phyloP scores from a whole-genome alignment of 2,888 invertebrate genomes.

The Epinotia demarniana region DNA sequence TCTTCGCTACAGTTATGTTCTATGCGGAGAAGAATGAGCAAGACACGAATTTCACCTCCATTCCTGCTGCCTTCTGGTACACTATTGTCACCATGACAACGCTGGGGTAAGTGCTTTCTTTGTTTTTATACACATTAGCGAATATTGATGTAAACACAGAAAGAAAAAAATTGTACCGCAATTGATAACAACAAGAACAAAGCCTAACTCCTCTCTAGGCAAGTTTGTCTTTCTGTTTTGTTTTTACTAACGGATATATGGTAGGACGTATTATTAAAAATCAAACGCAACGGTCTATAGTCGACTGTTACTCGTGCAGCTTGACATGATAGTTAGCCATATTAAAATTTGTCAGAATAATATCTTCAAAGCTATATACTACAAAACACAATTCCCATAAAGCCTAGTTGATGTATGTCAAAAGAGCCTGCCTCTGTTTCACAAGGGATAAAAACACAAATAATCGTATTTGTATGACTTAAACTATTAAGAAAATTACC shows the following conservation, averaged over 20 bases:
- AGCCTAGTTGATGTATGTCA: background rate
- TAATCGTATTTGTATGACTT: background rate
- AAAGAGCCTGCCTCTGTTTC: background rate
- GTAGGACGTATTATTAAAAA: no score
- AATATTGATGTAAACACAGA: background rate
- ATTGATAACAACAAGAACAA: background rate
- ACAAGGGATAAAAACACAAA: background rate
- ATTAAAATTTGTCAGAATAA: no score
- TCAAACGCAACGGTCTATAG: no score
- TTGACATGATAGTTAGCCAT: no score
- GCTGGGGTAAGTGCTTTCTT: constrained; percentile 92
- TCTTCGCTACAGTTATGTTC: constrained; percentile 99
- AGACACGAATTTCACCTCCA: constrained; percentile 99
- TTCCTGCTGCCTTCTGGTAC: constrained; percentile 99
- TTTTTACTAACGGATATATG: background rate
- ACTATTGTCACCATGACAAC: constrained; percentile 99
- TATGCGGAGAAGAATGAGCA: constrained; percentile 99
- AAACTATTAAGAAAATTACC: background rate
- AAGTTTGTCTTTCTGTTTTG: background rate
- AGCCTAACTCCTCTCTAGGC: background rate
- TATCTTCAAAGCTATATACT: background rate
- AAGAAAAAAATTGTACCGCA: background rate
- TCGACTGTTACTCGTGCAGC: no score
- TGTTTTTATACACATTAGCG: constrained; percentile 37
- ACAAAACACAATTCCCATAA: background rate